Conservation (phyloP, 2,797 vertebrate species). For the Rhodeus uyekii region DNA sequence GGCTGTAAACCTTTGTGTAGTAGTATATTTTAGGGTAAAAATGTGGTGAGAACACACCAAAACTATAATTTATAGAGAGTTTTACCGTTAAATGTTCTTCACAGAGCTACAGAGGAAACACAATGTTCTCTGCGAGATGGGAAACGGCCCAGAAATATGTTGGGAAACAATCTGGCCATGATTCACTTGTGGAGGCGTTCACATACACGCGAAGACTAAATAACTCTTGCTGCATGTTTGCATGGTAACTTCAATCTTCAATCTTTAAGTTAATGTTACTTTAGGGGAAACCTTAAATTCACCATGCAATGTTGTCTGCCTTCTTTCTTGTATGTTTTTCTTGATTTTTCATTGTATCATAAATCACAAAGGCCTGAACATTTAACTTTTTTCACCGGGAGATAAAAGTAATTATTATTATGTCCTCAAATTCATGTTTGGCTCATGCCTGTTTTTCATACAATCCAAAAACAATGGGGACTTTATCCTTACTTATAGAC, state of each 20-base stretch:
- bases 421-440: neutral
- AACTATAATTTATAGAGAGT: neutral
- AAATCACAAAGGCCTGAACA: neutral
- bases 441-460: neutral
- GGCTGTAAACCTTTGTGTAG: neutral
- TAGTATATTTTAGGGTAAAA: neutral
- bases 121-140: slow-evolving; percentile 26
- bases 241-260: neutral
- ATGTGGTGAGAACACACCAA: neutral
- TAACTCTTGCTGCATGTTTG: neutral
- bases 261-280: neutral
- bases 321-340: neutral
- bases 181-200: slow-evolving; percentile 8
- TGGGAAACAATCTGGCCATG: slow-evolving; percentile 36
- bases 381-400: neutral
- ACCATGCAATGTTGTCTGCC: neutral
- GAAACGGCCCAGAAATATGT: slow-evolving; percentile 23
- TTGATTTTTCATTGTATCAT: neutral
- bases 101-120: slow-evolving; percentile 26
- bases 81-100: neutral
- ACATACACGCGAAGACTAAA: neutral
- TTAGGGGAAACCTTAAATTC: slow-evolving; percentile 8
- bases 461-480: neutral
- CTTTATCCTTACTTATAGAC: slow-evolving; percentile 89
- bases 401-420: neutral